Evolutionary conservation across 2,113 vertebrate species (phyloP), one percentile per base, ranked within the genome.

Genomic region (Neogobius melanostomus): DNA sequence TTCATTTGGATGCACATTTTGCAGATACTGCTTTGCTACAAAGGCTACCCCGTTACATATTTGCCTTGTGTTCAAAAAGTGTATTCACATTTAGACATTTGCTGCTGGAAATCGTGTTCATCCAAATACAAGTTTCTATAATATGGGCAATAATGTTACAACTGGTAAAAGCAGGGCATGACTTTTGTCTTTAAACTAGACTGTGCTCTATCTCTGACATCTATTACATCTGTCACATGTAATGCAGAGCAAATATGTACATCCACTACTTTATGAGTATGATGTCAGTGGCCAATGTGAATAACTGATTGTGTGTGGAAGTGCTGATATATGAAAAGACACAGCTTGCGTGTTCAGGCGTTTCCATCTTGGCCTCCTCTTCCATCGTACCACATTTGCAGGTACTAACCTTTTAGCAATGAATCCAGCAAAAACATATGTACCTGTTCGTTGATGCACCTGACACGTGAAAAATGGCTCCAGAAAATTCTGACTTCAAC

Each of bases 241-340:
- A 10, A 10, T 14, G 46, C 14, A 43, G 44, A 50, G 43, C 69
- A 76, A 60, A 50, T 14, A 12, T 52, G 47, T 54, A 21, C 71
- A 36, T 76, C 53, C 48, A 16, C 11, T 48, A 72, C 0, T 56
- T 54, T 45, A n/a, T 71, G 46, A 72, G 68, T 45, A 56, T n/a
- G 17, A 77, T 79, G 74, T 69, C 68, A 52, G 64, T 66, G 72
- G 62, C 12, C 45, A 0, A 53, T 75, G 68, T 85, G 71, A 82
- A 79, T 81, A 85, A 88, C 83, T 83, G 75, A 81, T 64, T 53
- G 36, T 6, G 77, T 70, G 69, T 75, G 45, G 68, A 78, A 67
- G 74, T 66, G 65, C 59, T 14, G 42, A 69, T 72, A 59, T 46
- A 59, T 52, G 53, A 83, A 83, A 76, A 67, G 77, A 75, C 81